These are phyloP conservation scores for Ophion costatus DNA, from an alignment of 2,888 invertebrate genomes.

Conservation along the genomic window DNA sequence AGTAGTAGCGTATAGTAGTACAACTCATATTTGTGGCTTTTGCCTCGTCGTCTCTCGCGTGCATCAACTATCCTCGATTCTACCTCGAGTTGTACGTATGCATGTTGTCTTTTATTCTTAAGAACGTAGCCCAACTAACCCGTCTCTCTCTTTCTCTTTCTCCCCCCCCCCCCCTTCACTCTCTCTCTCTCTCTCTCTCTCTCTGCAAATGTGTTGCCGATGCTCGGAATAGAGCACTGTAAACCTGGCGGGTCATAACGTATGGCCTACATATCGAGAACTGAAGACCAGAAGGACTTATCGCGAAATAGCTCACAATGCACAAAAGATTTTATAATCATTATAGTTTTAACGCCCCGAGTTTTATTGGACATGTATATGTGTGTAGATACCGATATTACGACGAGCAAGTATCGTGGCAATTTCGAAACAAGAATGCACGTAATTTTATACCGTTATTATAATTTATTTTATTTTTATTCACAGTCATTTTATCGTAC, in stretches of 20 bases:
- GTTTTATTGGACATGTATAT: neutral
- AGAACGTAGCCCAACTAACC: constrained; percentile 11
- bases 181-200: neutral
- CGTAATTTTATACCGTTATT: no score
- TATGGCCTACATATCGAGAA: constrained; percentile 59
- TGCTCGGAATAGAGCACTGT: constrained; percentile 23
- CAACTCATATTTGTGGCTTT: constrained; percentile 31
- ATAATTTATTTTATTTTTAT: no score
- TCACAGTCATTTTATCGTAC: no score
- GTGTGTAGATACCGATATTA: neutral
- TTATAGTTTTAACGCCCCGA: neutral
- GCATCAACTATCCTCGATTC: constrained; percentile 54
- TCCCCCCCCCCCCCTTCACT: neutral
- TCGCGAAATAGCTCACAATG: constrained; percentile 27
- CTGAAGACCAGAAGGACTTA: constrained; percentile 58
- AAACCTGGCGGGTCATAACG: constrained; percentile 59
- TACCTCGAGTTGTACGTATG: constrained; percentile 28
- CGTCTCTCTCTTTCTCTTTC: neutral
- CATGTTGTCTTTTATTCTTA: constrained; percentile 32
- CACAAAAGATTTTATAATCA: constrained; percentile 23
- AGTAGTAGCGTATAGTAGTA: constrained; percentile 26
- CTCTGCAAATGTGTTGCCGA: constrained; percentile 20
- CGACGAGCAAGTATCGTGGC: neutral
- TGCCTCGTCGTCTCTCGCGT: constrained; percentile 29
- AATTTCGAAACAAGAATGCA: no score